Conservation (phyloP, 2,113 vertebrate species). For the Glaucomys volans region DNA sequence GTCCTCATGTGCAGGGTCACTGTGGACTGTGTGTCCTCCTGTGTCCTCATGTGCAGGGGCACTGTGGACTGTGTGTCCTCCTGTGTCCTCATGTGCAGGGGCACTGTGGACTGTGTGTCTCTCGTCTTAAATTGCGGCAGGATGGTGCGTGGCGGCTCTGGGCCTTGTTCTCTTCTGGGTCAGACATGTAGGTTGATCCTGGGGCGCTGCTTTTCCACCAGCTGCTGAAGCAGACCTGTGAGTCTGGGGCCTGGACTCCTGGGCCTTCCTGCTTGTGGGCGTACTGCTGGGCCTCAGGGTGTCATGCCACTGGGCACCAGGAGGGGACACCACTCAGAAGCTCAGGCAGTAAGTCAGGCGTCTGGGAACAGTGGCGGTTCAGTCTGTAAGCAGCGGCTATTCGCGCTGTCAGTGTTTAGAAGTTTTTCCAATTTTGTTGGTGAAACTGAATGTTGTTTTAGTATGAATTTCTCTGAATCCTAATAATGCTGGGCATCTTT, state of each 20-base stretch:
- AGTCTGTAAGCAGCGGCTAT: not conserved
- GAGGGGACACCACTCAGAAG: not conserved
- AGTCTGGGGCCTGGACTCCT: rapidly evolving
- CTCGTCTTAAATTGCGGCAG: no score
- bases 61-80: no score
- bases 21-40: no score
- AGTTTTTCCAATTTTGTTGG: not conserved
- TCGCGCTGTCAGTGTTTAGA: not conserved
- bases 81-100: no score
- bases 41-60: no score
- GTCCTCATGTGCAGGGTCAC: no score
- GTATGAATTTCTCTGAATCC: not conserved
- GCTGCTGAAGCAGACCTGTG: rapidly evolving
- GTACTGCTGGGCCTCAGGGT: rapidly evolving
- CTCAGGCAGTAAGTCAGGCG: not conserved
- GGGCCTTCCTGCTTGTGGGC: not conserved
- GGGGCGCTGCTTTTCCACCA: not conserved
- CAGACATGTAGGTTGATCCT: not conserved
- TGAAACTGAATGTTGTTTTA: not conserved
- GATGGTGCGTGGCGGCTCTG: rapidly evolving
- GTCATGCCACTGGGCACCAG: not conserved
- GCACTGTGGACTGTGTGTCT: no score
- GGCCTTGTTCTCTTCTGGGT: not conserved
- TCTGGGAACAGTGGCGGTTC: not conserved
- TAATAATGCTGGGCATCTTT: not conserved